phyloP scores from a whole-genome alignment of 1,140 invertebrate genomes.

The Wasmannia auropunctata region DNA sequence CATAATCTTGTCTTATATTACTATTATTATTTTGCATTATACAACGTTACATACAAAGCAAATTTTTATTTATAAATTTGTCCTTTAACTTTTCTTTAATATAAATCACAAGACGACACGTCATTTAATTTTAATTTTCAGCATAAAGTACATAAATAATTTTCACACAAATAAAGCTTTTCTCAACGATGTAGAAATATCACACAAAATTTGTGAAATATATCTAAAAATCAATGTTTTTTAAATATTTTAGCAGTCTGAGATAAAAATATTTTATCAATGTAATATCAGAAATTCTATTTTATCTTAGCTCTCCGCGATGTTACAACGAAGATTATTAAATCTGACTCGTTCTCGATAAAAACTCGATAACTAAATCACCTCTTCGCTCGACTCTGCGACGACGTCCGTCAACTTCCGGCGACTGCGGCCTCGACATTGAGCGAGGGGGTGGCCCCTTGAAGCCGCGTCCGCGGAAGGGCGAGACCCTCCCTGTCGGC shows the following conservation, averaged over 20 bases:
- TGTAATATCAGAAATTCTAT: not conserved
- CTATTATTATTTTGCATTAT: too few species aligned
- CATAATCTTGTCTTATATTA: too few species aligned
- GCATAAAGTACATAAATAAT: not conserved
- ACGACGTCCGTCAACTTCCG: conserved; percentile 65
- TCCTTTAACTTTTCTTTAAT: too few species aligned
- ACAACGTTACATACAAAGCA: not conserved
- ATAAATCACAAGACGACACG: too few species aligned
- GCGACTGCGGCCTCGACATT: conserved; percentile 78
- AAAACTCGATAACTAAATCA: conserved; percentile 50
- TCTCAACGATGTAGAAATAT: not conserved
- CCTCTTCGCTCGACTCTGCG: conserved; percentile 75
- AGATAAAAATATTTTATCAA: not conserved
- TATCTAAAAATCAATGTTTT: not conserved
- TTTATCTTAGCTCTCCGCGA: too few species aligned
- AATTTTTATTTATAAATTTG: not conserved
- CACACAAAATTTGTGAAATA: not conserved
- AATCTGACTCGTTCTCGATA: not conserved
- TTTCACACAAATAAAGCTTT: not conserved
- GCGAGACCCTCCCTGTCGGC: conserved; percentile 85
- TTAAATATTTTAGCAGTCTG: not conserved
- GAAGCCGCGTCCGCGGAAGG: conserved; percentile 87
- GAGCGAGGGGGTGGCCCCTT: conserved; percentile 84
- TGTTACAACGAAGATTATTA: too few species aligned
- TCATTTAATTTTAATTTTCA: not conserved